A percentile compares a stretch with the other conserved stretches of the same genome.
phyloP scores from a whole-genome alignment of 92 coral and sea anemone genomes.

The Porites lobata region DNA sequence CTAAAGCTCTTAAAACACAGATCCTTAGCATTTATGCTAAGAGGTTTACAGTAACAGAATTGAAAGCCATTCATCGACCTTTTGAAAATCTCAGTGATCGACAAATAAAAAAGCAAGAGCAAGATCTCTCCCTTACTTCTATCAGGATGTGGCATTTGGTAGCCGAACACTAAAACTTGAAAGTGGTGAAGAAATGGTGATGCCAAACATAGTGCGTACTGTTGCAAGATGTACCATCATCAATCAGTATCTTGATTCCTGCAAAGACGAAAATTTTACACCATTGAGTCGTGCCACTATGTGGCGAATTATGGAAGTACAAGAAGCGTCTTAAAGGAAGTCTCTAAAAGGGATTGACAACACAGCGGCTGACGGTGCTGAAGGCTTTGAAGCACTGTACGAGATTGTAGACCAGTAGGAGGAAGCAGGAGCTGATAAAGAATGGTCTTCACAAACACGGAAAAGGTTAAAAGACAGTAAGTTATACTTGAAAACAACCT shows the following conservation, averaged over 20 bases:
- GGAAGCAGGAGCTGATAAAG: slow-evolving; percentile 41
- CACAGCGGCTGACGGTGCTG: slow-evolving; percentile 66
- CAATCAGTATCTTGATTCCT: slow-evolving; percentile 68
- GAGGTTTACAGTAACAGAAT: slow-evolving; percentile 30
- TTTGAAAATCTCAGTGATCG: slow-evolving; percentile 15
- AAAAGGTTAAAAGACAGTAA: slow-evolving; percentile 37
- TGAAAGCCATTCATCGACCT: slow-evolving; percentile 31
- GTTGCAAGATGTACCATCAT: slow-evolving; percentile 63
- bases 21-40: slow-evolving; percentile 50
- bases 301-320: no score
- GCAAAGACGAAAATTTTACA: slow-evolving; percentile 46
- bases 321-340: no score
- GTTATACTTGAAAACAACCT: slow-evolving; percentile 60
- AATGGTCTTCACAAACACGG: slow-evolving; percentile 43
- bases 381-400: slow-evolving; percentile 42
- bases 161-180: slow-evolving; percentile 69
- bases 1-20: slow-evolving; percentile 47
- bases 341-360: slow-evolving; percentile 66
- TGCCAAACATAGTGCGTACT: slow-evolving; percentile 75
- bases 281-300: no score
- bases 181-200: slow-evolving; percentile 67
- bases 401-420: slow-evolving; percentile 53
- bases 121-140: slow-evolving; percentile 36
- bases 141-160: slow-evolving; percentile 71
- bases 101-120: slow-evolving; percentile 17